Evolutionary conservation across 2,888 invertebrate genomes (phyloP).

Genomic region (Galerucella pusilla): DNA sequence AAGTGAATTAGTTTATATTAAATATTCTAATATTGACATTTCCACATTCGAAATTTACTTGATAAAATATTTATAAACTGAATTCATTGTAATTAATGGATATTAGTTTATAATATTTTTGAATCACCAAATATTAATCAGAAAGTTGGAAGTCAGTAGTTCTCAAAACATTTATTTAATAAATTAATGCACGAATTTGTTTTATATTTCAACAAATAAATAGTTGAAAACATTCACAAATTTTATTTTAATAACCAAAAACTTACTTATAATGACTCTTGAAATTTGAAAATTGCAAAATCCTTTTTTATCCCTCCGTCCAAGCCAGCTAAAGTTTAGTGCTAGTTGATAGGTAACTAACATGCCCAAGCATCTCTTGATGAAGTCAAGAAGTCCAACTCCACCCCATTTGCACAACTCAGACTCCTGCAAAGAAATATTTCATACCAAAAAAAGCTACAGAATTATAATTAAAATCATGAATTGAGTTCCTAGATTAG

Average conservation of each 20-base stretch:
- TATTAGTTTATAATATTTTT: neutral
- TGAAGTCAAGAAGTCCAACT: neutral
- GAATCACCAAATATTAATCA: neutral
- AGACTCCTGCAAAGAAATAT: neutral
- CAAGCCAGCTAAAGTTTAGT: slow-evolving; percentile 4
- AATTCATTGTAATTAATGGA: neutral
- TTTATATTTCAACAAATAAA: neutral
- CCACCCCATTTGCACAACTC: slow-evolving; percentile 2
- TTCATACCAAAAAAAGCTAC: too few species aligned
- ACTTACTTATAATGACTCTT: neutral
- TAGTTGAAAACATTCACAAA: neutral
- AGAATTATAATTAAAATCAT: neutral
- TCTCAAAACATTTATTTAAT: neutral
- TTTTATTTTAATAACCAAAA: neutral
- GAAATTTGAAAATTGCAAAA: neutral
- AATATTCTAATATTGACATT: too few species aligned
- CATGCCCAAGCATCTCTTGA: neutral
- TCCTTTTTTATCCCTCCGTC: neutral
- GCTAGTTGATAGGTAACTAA: neutral
- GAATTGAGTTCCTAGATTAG: neutral
- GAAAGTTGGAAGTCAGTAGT: neutral
- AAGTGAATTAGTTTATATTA: too few species aligned
- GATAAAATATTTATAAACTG: too few species aligned
- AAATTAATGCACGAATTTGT: neutral
- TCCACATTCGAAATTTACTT: neutral